phyloP scores from a whole-genome alignment of 2,113 vertebrate species.

The Grammomys surdaster region DNA sequence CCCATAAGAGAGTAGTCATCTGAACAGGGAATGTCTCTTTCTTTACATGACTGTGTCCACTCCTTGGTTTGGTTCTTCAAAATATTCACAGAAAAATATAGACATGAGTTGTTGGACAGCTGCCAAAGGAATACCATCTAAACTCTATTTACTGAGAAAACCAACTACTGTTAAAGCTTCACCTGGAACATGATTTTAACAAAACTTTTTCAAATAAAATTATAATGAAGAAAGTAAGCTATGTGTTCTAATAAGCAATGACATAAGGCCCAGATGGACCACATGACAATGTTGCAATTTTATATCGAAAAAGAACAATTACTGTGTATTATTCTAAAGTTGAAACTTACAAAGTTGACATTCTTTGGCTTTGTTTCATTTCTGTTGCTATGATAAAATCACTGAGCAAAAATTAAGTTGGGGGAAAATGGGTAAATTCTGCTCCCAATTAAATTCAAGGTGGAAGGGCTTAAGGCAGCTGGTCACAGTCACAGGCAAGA shows the following conservation, averaged over 20 bases:
- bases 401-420: too few species aligned
- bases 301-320: neutral
- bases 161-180: neutral
- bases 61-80: constrained; percentile 90
- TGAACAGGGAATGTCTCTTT: constrained; percentile 91
- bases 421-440: neutral
- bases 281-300: constrained; percentile 1
- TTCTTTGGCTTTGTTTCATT: neutral
- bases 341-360: neutral
- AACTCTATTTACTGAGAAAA: neutral
- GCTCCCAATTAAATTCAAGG: neutral
- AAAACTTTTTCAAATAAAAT: constrained; percentile 38
- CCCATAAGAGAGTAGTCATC: constrained; percentile 90
- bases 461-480: neutral
- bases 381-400: neutral
- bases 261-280: neutral
- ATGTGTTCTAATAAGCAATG: neutral
- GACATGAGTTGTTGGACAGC: constrained; percentile 44
- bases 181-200: neutral
- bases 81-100: constrained; percentile 55
- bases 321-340: neutral
- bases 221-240: neutral
- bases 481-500: neutral
- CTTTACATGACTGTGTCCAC: constrained; percentile 90
- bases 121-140: neutral